phyloP scores from a whole-genome alignment of 2,797 vertebrate species.

The Spheniscus humboldti region DNA sequence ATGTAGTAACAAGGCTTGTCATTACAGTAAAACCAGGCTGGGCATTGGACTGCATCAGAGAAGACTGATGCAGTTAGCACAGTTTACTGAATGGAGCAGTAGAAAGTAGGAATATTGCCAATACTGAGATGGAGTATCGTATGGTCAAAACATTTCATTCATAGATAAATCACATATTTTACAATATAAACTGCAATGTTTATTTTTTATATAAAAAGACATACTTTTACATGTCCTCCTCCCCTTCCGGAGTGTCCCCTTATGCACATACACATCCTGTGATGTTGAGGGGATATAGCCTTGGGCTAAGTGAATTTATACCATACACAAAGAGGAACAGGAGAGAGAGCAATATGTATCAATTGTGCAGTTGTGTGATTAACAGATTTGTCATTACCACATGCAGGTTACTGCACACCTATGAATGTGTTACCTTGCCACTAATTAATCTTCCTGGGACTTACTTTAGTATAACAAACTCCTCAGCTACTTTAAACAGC shows the following conservation, averaged over 20 bases:
- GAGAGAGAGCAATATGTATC: neutral
- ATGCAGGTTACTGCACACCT: neutral
- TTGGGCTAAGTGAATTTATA: neutral
- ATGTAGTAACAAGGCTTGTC: neutral
- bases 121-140: rapidly evolving
- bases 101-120: neutral
- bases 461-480: neutral
- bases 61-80: neutral
- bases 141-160: neutral
- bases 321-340: neutral
- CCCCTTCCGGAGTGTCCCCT: neutral
- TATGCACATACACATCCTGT: no score
- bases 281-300: neutral
- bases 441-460: neutral
- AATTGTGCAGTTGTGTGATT: neutral
- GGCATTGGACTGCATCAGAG: neutral
- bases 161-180: neutral
- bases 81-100: neutral
- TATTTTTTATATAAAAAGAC: neutral
- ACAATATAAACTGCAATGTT: neutral
- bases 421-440: neutral
- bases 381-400: neutral
- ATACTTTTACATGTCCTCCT: neutral
- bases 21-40: neutral
- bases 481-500: neutral